Evolutionary conservation across 2,797 vertebrate genomes (phyloP).

Genomic region (Arnoldichthys spilopterus): DNA sequence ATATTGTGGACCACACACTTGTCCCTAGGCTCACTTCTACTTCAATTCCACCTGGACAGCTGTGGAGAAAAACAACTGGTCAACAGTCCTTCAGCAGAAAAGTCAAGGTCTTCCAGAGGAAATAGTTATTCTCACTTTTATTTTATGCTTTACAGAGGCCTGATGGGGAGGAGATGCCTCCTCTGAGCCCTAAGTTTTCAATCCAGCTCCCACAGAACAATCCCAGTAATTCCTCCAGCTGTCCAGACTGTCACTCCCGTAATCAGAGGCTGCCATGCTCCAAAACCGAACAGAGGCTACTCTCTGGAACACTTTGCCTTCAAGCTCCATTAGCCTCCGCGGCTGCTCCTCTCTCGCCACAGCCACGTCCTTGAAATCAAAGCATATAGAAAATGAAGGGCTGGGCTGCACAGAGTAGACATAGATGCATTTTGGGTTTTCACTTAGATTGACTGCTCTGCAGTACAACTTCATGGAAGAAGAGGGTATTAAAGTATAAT

Average conservation of each 20-base stretch:
- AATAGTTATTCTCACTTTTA: slow-evolving; percentile 53
- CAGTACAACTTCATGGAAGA: no score
- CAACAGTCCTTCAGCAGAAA: slow-evolving; percentile 27
- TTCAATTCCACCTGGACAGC: slow-evolving; percentile 29
- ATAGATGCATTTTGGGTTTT: no score
- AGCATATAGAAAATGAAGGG: slow-evolving; percentile 52
- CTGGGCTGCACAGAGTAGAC: slow-evolving; percentile 54
- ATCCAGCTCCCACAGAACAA: slow-evolving; percentile 66
- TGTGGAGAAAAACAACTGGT: slow-evolving; percentile 25
- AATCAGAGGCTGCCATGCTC: slow-evolving; percentile 71
- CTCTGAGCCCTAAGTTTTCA: slow-evolving; percentile 31
- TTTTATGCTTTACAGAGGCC: slow-evolving; percentile 59
- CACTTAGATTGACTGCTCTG: no score
- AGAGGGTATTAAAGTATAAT: no score
- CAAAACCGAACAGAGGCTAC: slow-evolving; percentile 59
- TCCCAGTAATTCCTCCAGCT: slow-evolving; percentile 65
- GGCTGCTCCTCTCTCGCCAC: slow-evolving; percentile 47
- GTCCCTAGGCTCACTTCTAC: slow-evolving; percentile 3
- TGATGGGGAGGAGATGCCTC: slow-evolving; percentile 64
- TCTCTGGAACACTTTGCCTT: slow-evolving; percentile 71
- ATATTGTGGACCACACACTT: not conserved
- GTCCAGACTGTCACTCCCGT: slow-evolving; percentile 70
- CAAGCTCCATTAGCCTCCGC: slow-evolving; percentile 72
- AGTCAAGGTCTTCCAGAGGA: slow-evolving; percentile 60
- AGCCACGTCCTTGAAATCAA: slow-evolving; percentile 67